Evolutionary conservation across 2,797 vertebrate genomes (phyloP).

Genomic region (Acridotheres tristis): DNA sequence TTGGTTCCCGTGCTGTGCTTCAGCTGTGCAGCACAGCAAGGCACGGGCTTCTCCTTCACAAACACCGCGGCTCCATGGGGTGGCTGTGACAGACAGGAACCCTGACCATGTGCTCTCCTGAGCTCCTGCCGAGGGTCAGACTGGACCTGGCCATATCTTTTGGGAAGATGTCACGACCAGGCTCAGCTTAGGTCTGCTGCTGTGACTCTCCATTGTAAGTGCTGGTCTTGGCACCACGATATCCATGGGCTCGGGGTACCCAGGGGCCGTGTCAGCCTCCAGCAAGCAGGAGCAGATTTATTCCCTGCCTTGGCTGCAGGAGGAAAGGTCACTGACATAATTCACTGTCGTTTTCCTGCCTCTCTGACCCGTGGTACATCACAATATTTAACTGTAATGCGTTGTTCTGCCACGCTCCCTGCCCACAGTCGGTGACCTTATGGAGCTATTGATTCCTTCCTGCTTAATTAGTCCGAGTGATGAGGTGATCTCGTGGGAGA

Average conservation of each 20-base stretch:
- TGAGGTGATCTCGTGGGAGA: background rate
- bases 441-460: background rate
- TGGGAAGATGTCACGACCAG: background rate
- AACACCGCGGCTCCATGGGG: no score
- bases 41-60: no score
- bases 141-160: background rate
- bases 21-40: no score
- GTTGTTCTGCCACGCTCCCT: accelerated
- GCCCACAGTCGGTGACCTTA: background rate
- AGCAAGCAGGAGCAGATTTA: background rate
- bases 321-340: background rate
- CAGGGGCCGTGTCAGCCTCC: background rate
- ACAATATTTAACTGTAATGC: accelerated
- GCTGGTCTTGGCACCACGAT: no score
- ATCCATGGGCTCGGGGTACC: accelerated
- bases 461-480: background rate
- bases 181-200: accelerated
- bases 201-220: accelerated
- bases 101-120: background rate
- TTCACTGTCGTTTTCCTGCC: background rate
- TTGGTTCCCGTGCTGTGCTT: no score
- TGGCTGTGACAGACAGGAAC: no score
- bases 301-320: background rate
- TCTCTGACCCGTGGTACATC: background rate
- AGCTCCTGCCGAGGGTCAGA: background rate